These are phyloP conservation scores for Brachystomella parvula DNA, from an alignment of 1,140 invertebrate species.

Conservation along the genomic window DNA sequence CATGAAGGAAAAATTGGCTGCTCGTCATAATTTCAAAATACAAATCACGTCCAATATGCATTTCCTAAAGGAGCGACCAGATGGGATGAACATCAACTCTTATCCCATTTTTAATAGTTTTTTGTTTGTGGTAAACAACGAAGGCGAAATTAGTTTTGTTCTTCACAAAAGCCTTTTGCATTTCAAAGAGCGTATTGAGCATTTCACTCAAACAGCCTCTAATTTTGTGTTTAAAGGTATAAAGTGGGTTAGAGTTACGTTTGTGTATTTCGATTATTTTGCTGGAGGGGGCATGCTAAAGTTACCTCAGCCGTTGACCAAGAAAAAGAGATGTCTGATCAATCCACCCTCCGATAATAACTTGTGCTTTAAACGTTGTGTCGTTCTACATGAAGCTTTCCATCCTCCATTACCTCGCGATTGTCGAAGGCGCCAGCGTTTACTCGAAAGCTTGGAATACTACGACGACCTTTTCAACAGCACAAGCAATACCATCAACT, in stretches of 20 bases:
- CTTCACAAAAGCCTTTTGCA: neutral
- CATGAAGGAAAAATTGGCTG: no score
- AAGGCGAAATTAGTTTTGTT: neutral
- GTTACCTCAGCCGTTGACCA: neutral
- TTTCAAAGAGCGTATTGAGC: slow-evolving; percentile 9
- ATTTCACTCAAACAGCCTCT: neutral
- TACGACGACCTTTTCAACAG: neutral
- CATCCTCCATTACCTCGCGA: neutral
- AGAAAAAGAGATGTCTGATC: neutral
- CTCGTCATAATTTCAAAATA: no score
- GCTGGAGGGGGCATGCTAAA: neutral
- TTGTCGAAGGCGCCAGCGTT: neutral
- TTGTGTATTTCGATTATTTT: neutral
- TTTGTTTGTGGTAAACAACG: neutral
- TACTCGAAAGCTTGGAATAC: neutral
- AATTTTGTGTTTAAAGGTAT: neutral
- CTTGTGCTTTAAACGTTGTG: neutral
- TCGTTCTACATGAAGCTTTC: neutral
- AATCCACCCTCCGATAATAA: neutral
- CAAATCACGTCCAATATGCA: no score
- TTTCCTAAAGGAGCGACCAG: neutral
- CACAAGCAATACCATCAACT: neutral
- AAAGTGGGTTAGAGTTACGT: neutral
- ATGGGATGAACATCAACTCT: neutral
- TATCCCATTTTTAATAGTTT: neutral